Base-by-base conservation (phyloP, 37 sponge, comb jelly and placozoan species). In the Chondrosia reniformis region DNA sequence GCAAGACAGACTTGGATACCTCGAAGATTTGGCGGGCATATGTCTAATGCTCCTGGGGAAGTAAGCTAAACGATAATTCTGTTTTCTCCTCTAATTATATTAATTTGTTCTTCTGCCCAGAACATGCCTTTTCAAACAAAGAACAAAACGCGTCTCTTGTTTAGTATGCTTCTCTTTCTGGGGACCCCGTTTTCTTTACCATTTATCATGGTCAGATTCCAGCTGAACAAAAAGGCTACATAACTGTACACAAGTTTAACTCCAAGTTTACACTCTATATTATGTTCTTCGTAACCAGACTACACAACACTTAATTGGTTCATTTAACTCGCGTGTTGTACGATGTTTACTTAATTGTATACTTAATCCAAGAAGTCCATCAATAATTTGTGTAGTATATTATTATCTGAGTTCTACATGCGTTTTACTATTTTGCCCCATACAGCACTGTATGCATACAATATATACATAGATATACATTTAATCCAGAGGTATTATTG, bases 81-180 rank as follows among this genome's bases (percentile, higher is more conserved):
- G 42, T 21, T 40, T 39, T 36, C 19, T 2, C 4, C 43, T 13
- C 24, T 40, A 8, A 8, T 34, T 36, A 33, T 33, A 4, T 44
- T 27, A 58, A 9, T 42, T 25, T 42, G 9, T 2, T 67, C 72
- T 4, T 67, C 55, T 28, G 44, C 72, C 6, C 45, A 91, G 92
- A 91, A 84, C 31, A 74, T 91, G 76, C 92, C 92, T 1, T 86
- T 91, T 65, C 87, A 83, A 37, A 86, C 87, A 0, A 76, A 91
- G 73, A 91, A 84, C 64, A 86, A 86, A 42, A 33, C 27, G 8
- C 77, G 79, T 2, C 84, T 91, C n/a, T 76, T 84, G 38, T 42
- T 86, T 9, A 61, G 67, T 15, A 61, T 91, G 43, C 28, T 78
- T 21, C 67, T 79, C 0, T 46, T 57, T 28, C 63, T 76, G 30